These are phyloP conservation scores for Lydus trimaculatus DNA, from an alignment of 2,888 invertebrate genomes.

Conservation along the genomic window DNA sequence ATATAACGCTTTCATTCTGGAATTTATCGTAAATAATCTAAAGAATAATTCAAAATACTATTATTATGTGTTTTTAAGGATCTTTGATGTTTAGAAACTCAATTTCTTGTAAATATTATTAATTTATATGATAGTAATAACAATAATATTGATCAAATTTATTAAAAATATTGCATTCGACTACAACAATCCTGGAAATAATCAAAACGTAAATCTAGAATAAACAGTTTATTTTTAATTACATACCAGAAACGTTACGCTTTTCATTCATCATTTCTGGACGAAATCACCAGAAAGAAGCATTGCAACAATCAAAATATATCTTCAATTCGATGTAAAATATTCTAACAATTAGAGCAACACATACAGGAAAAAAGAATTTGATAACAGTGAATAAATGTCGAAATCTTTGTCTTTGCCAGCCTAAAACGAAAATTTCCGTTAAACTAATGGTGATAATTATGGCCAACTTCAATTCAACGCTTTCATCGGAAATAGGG, in stretches of 20 bases:
- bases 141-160: slow-evolving; percentile 5
- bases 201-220: background rate
- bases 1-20: slow-evolving; percentile 63
- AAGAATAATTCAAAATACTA: slow-evolving; percentile 50
- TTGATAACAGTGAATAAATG: slow-evolving; percentile 1
- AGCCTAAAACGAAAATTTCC: slow-evolving; percentile 8
- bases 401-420: background rate
- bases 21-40: slow-evolving; percentile 58
- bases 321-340: too few species aligned
- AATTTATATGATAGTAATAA: background rate
- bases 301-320: too few species aligned
- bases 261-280: slow-evolving; percentile 2
- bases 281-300: too few species aligned
- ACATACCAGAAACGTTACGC: slow-evolving; percentile 23
- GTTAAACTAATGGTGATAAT: slow-evolving; percentile 8
- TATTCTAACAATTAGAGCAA: too few species aligned
- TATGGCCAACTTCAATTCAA: slow-evolving; percentile 3
- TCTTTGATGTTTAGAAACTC: slow-evolving; percentile 55
- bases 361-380: background rate
- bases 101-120: slow-evolving; percentile 43
- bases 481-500: slow-evolving; percentile 11
- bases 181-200: background rate
- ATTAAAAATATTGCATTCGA: slow-evolving; percentile 16
- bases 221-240: slow-evolving; percentile 15
- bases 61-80: slow-evolving; percentile 53